phyloP scores from a whole-genome alignment of 2,113 vertebrate species.

The Carassius gibelio region DNA sequence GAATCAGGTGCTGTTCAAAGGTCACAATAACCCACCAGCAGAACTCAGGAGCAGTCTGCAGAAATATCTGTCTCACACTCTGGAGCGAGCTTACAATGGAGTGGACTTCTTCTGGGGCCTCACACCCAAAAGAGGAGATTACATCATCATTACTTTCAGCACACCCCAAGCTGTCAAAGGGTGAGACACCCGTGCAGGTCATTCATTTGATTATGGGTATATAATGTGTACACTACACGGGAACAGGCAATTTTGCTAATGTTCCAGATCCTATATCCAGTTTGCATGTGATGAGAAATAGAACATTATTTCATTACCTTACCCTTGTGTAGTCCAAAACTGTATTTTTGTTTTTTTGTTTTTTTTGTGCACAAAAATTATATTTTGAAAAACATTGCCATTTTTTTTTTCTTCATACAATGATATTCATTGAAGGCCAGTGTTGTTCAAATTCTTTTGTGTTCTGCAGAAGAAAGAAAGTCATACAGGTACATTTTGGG shows the following conservation, averaged over 20 bases:
- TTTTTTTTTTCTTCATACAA: no score
- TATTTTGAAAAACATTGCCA: neutral
- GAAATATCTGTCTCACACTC: conserved; percentile 87
- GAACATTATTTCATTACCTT: neutral
- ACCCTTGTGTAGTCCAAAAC: neutral
- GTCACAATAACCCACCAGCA: conserved; percentile 84
- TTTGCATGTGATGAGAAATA: neutral
- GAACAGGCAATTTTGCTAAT: neutral
- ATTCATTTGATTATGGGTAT: neutral
- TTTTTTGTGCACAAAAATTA: neutral
- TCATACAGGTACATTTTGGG: neutral
- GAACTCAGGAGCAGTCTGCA: conserved; percentile 86
- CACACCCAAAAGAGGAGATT: conserved; percentile 81
- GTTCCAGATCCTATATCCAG: neutral
- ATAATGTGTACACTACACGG: no score
- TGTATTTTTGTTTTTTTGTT: neutral
- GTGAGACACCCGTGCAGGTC: conserved; percentile 24
- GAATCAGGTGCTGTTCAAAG: conserved; percentile 79
- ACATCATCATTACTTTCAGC: conserved; percentile 73
- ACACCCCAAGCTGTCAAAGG: conserved; percentile 47
- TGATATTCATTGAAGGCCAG: neutral
- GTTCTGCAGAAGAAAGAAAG: neutral
- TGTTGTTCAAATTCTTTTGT: neutral
- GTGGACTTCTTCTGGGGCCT: conserved; percentile 93
- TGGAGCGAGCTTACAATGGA: conserved; percentile 85